These are phyloP conservation scores for Zaprionus davidi DNA, from an alignment of 1,140 invertebrate genomes.

Conservation along the genomic window DNA sequence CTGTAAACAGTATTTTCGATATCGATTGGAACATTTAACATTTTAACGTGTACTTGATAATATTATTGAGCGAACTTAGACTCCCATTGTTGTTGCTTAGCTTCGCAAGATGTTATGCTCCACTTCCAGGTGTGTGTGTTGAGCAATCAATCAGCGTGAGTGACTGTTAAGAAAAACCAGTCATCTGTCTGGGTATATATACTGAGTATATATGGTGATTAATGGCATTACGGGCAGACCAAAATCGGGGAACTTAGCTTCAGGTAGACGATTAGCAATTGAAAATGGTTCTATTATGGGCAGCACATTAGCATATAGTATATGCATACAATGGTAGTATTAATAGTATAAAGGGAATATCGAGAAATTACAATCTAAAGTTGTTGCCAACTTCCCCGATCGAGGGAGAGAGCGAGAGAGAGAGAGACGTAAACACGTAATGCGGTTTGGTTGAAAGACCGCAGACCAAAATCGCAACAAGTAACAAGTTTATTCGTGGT, in stretches of 20 bases:
- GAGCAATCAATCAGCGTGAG: slow-evolving; percentile 5
- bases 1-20: slow-evolving; percentile 29
- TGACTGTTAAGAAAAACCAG: slow-evolving; percentile 12
- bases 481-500: slow-evolving; percentile 10
- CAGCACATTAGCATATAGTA: slow-evolving; percentile 19
- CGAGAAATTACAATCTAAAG: slow-evolving; percentile 2
- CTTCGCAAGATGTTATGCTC: slow-evolving; percentile 23
- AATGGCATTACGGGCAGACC: background rate
- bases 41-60: slow-evolving; percentile 52
- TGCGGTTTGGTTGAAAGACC: slow-evolving; percentile 62
- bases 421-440: slow-evolving; percentile 28
- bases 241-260: slow-evolving; percentile 9
- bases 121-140: slow-evolving; percentile 11
- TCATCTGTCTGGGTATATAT: background rate
- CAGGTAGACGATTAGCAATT: slow-evolving; percentile 11
- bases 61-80: slow-evolving; percentile 10
- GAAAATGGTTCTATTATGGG: slow-evolving; percentile 21
- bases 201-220: background rate
- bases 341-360: slow-evolving; percentile 12
- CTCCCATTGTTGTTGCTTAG: slow-evolving; percentile 7
- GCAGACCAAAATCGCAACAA: slow-evolving; percentile 44
- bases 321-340: background rate
- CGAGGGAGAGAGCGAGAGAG: background rate
- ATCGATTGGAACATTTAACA: slow-evolving; percentile 12
- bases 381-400: slow-evolving; percentile 22